Evolutionary conservation across 2,888 invertebrate species (phyloP), one percentile per base, ranked within the genome.

Genomic region (Conomelus anceps): DNA sequence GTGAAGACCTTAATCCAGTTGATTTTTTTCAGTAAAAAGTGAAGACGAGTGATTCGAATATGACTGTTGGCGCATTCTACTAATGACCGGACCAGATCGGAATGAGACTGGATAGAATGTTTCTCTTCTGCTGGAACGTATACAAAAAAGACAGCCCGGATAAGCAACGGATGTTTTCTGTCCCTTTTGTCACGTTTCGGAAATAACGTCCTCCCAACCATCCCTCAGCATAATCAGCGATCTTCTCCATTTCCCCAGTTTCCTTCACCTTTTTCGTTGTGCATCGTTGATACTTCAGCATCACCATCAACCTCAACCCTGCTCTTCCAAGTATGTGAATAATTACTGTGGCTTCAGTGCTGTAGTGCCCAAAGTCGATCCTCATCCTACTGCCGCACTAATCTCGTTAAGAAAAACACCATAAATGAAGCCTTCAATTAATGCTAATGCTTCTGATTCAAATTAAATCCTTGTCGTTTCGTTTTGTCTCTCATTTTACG

Each of bases 141-240:
- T n/a, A 13, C 63, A n/a, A 63, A 63, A 63, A 63, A 63, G 63
- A 63, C 63, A 63, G 63, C n/a, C 4, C 13, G 24, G 86, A 24
- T 86, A 86, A 86, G 86, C 86, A 86, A 23, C 86, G 86, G 29
- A 29, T 86, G 29, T 86, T 86, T 23, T 24, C 86, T 86, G 86
- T 20, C 24, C 63, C 86, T 86, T 86, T 86, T 86, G 86, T 86
- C 23, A 29, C 24, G 86, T 86, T 86, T 86, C 29, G 23, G 86
- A 63, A 63, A 63, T 63, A 63, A 63, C 63, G 20, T 41, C 41
- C n/a, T n/a, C 63, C n/a, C n/a, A n/a, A n/a, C n/a, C n/a, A n/a
- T n/a, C n/a, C n/a, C n/a, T n/a, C n/a, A n/a, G n/a, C n/a, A n/a
- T n/a, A n/a, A n/a, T n/a, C n/a, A n/a, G n/a, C n/a, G n/a, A n/a